Evolutionary conservation across 1,140 invertebrate genomes (phyloP).

Genomic region (Proales similis): DNA sequence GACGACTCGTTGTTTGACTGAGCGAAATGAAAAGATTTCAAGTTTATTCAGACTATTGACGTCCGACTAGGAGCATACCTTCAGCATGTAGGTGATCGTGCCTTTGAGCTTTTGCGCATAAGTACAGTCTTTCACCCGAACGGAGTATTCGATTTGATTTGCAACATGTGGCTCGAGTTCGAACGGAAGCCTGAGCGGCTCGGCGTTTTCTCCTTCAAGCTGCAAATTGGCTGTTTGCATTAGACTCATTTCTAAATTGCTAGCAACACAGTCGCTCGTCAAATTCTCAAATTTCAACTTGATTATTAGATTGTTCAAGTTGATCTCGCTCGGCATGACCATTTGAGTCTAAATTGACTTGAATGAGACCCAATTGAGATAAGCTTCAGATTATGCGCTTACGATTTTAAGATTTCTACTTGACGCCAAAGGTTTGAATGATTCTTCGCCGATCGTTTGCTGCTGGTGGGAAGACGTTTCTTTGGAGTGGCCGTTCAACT

Average conservation of each 20-base stretch:
- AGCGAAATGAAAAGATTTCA: not conserved
- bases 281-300: slow-evolving; percentile 7
- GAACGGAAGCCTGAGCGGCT: slow-evolving; percentile 2
- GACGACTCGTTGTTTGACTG: slow-evolving; percentile 10
- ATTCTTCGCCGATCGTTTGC: not conserved
- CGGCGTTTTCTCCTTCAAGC: slow-evolving; percentile 1
- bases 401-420: slow-evolving; percentile 34
- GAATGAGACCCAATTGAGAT: not conserved
- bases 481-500: not conserved
- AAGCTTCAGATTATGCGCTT: not conserved
- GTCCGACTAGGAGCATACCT: slow-evolving; percentile 3
- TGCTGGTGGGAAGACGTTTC: not conserved
- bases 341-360: not conserved
- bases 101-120: slow-evolving; percentile 1
- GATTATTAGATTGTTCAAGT: slow-evolving; percentile 24
- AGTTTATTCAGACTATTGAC: not conserved
- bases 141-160: slow-evolving; percentile 4
- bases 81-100: slow-evolving; percentile 16
- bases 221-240: slow-evolving; percentile 8
- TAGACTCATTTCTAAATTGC: slow-evolving; percentile 5
- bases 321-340: slow-evolving; percentile 8
- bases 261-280: not conserved
- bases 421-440: slow-evolving; percentile 11
- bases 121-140: slow-evolving; percentile 22
- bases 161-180: not conserved